Evolutionary conservation across 2,113 vertebrate genomes (phyloP).

Genomic region (Oostethus manadensis): DNA sequence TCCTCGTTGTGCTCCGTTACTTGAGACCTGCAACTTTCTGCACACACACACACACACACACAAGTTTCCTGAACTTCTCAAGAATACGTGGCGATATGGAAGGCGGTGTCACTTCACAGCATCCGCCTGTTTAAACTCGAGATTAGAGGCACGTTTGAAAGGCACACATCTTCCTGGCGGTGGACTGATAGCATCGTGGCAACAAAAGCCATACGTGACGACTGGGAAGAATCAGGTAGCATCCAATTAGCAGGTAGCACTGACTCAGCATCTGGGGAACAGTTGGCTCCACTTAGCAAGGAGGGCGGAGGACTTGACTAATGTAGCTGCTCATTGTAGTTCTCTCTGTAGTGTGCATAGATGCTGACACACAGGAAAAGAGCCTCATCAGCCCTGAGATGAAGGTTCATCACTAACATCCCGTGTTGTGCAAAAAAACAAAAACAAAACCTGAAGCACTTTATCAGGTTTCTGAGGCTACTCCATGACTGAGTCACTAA

Average conservation of each 20-base stretch:
- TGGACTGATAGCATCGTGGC: slow-evolving; percentile 20
- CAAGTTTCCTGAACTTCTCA: slow-evolving; percentile 7
- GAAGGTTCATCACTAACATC: slow-evolving; percentile 5
- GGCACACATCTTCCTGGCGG: slow-evolving; percentile 17
- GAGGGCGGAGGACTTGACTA: neutral
- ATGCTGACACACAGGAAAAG: slow-evolving; percentile 27
- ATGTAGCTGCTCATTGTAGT: slow-evolving; percentile 5
- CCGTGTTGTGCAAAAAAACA: neutral
- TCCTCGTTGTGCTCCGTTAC: slow-evolving; percentile 24
- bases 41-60: slow-evolving; percentile 2
- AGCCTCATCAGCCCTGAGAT: slow-evolving; percentile 17
- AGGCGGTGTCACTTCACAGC: slow-evolving; percentile 36
- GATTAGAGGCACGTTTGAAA: slow-evolving; percentile 32
- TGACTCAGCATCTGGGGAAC: slow-evolving; percentile 26
- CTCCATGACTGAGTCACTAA: too few species aligned
- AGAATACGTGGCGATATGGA: slow-evolving; percentile 40
- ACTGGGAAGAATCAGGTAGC: slow-evolving; percentile 23
- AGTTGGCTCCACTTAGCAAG: slow-evolving; percentile 7
- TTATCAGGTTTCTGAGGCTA: too few species aligned
- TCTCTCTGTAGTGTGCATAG: slow-evolving; percentile 15
- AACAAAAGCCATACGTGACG: slow-evolving; percentile 29
- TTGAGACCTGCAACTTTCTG: slow-evolving; percentile 37
- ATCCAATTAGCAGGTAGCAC: slow-evolving; percentile 32
- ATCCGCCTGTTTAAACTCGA: slow-evolving; percentile 34
- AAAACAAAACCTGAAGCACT: too few species aligned